These are phyloP conservation scores for Steinernema carpocapsae DNA, from an alignment of 2,888 invertebrate species.

Conservation along the genomic window DNA sequence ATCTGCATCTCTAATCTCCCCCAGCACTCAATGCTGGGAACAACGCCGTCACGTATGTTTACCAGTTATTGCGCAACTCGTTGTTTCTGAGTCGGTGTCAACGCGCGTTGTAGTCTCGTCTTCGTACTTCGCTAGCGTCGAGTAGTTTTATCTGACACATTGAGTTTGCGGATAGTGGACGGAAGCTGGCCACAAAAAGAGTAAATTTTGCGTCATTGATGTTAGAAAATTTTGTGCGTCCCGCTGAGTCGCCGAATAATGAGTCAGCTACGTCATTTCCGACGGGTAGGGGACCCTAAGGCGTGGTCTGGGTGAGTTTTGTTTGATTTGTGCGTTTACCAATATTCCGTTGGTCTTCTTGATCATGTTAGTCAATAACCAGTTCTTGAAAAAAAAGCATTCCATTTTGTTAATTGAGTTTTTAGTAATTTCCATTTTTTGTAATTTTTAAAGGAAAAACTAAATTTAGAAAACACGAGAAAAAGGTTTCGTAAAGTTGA, in stretches of 20 bases:
- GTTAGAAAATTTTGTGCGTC: background rate
- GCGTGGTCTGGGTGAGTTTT: background rate
- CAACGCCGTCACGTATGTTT: slow-evolving; percentile 20
- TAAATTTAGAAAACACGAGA: too few relatives aligned
- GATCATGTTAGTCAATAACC: too few relatives aligned
- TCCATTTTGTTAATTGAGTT: too few relatives aligned
- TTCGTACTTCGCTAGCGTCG: background rate
- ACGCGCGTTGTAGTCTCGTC: background rate
- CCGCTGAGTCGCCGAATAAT: background rate
- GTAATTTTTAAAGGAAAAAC: too few relatives aligned
- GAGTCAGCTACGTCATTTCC: slow-evolving; percentile 1
- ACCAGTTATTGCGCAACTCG: slow-evolving; percentile 16
- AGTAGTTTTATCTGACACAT: background rate
- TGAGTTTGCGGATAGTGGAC: background rate
- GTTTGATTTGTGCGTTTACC: background rate
- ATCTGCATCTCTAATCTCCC: slow-evolving; percentile 10
- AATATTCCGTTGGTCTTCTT: too few relatives aligned
- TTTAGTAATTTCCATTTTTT: too few relatives aligned
- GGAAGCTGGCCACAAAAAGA: background rate
- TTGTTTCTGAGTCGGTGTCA: too few relatives aligned
- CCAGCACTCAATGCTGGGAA: too few relatives aligned
- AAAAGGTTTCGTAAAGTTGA: too few relatives aligned
- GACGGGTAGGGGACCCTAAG: background rate
- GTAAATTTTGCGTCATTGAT: background rate
- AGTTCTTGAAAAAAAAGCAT: too few relatives aligned